phyloP scores from a whole-genome alignment of 2,113 vertebrate genomes.

The Ceratotherium simum region DNA sequence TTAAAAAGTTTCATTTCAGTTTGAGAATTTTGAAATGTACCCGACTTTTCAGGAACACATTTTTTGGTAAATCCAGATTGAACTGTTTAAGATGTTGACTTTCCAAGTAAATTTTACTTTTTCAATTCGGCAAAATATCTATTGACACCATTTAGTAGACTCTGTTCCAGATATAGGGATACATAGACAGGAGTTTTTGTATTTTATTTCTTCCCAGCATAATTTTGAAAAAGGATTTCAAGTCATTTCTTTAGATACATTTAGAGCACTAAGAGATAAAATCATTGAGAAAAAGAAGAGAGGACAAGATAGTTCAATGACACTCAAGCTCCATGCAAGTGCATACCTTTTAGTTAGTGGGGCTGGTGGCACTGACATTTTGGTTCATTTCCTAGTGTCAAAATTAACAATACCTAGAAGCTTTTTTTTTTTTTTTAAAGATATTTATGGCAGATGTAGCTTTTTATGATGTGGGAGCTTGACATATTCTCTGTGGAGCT shows the following conservation, averaged over 20 bases:
- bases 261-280: not conserved
- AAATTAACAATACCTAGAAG: not conserved
- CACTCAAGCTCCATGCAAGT: not conserved
- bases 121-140: not conserved
- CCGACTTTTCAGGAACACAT: not conserved
- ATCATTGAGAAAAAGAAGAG: not conserved
- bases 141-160: not conserved
- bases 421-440: not conserved
- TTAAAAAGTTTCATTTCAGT: not conserved
- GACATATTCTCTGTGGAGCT: not conserved
- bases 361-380: not conserved
- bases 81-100: slow-evolving; percentile 4
- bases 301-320: not conserved
- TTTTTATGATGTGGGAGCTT: not conserved
- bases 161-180: not conserved
- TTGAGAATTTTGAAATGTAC: slow-evolving; percentile 46
- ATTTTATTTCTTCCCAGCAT: not conserved
- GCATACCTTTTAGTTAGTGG: not conserved
- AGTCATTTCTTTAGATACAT: not conserved
- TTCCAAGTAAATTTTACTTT: slow-evolving; percentile 25
- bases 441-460: not conserved
- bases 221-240: slow-evolving; percentile 22
- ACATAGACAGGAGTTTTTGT: not conserved
- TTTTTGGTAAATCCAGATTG: not conserved
- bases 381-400: not conserved